Percentiles rank a stretch among this genome's conserved stretches.
These are phyloP conservation scores for Gasterosteus aculeatus DNA, from an alignment of 2,113 vertebrate genomes.

Conservation along the genomic window DNA sequence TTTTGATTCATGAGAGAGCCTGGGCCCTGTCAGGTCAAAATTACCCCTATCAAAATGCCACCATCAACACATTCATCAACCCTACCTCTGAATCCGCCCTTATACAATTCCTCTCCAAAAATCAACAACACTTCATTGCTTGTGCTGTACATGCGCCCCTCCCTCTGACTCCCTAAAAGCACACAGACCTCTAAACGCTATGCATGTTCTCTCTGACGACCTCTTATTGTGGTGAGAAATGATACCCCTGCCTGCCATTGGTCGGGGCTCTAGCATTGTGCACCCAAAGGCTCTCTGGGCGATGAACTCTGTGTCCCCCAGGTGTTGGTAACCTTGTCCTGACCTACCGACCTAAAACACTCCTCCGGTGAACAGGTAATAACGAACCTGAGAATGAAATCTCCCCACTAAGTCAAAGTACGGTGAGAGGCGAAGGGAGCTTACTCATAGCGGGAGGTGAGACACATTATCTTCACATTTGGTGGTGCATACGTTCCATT, in stretches of 20 bases:
- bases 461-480: background rate
- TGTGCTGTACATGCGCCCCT: conserved; percentile 1
- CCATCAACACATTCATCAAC: conserved; percentile 87
- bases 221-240: conserved; percentile 9
- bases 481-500: background rate
- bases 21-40: conserved; percentile 88
- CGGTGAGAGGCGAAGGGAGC: background rate
- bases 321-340: conserved; percentile 67
- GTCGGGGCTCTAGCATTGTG: conserved; percentile 50
- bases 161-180: conserved; percentile 18
- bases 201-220: conserved; percentile 50
- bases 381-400: conserved; percentile 53
- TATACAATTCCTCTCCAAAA: conserved; percentile 53
- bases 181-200: conserved; percentile 23
- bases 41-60: conserved; percentile 88
- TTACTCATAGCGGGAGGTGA: conserved; percentile 14
- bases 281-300: conserved; percentile 61
- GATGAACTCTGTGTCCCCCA: conserved; percentile 70
- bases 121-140: conserved; percentile 43
- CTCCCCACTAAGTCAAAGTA: conserved; percentile 24
- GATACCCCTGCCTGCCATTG: conserved; percentile 39
- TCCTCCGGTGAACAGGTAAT: conserved; percentile 62
- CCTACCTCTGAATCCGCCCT: conserved; percentile 68
- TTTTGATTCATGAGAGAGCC: conserved; percentile 91
- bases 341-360: conserved; percentile 69